Base-by-base conservation (phyloP, 2,888 invertebrate genomes). In the Panzeria rudis region DNA sequence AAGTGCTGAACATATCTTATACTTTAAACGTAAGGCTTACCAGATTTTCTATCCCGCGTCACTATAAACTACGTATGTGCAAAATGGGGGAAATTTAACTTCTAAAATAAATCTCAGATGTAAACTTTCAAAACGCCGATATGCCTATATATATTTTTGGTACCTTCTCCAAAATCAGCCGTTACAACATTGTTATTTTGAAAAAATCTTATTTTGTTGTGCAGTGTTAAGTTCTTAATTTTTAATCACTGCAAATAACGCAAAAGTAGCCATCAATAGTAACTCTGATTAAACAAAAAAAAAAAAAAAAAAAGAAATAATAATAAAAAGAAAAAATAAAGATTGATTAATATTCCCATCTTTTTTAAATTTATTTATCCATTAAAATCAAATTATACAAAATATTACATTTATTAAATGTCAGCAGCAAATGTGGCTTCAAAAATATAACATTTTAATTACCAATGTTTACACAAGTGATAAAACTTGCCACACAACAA, bases 381-480 rank as follows among this genome's bases (percentile, higher is more conserved):
- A 85, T 85, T 82, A 85, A 82, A 85, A 79, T 75, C 59, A 71
- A 66, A 82, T 85, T 71, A 71, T 75, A 66, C 75, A 78, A 77
- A 82, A 82, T 61, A 82, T 76, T 54, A 17, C 59, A 56, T 41
- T 69, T 75, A 78, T 78, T 75, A 75, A 82, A 82, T 76, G 85
- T 79, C 85, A 82, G 66, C 71, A 82, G 59, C 85, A 82, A 79
- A 71, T 66, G 82, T 66, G 35, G 25, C 71, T 59, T 44, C 56
- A 38, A 47, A 20, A 56, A 35, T 25, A 68, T 32, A 69, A 72
- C 75, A 82, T 87, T 86, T 86, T 88, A 90, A 89, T 89, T 87
- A 77, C 88, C 88, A 72, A 61, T 90, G 90, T 91, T 91, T 91
- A 90, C 91, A 90, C 87, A 89, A 91, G 89, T 86, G 89, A 91